phyloP scores from a whole-genome alignment of 2,113 vertebrate genomes.

The Xerus inauris region DNA sequence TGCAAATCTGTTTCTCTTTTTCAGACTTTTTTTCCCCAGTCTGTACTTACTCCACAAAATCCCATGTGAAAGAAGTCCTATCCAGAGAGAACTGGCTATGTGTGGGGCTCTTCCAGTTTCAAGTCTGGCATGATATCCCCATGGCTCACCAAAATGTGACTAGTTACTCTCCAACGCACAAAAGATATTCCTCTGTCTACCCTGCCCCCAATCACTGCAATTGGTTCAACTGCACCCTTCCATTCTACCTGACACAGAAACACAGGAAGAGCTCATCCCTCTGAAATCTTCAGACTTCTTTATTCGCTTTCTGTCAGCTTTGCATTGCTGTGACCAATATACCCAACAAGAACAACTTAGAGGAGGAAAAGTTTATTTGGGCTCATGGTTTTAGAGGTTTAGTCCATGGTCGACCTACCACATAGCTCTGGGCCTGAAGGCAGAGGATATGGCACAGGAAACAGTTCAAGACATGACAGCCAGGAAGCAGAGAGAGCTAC shows the following conservation, averaged over 20 bases:
- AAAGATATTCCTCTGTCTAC: neutral
- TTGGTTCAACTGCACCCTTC: neutral
- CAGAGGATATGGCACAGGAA: no score
- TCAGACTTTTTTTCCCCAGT: neutral
- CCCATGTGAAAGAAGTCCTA: neutral
- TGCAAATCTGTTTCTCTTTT: neutral
- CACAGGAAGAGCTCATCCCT: neutral
- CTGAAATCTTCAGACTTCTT: neutral
- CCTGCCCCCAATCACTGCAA: neutral
- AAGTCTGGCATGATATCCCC: neutral
- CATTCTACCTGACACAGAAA: neutral
- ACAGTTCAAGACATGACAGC: no score
- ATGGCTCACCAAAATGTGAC: neutral
- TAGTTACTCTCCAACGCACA: neutral
- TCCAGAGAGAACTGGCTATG: neutral
- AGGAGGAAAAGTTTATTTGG: no score
- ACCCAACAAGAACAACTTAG: no score
- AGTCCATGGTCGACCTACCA: no score
- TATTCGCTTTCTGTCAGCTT: neutral
- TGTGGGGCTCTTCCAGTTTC: neutral
- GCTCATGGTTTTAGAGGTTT: no score
- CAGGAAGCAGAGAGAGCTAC: no score
- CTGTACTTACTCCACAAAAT: neutral
- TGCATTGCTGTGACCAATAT: no score
- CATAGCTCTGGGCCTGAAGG: no score